Conservation (phyloP, 2,888 invertebrate species). For the Molorchus minor region DNA sequence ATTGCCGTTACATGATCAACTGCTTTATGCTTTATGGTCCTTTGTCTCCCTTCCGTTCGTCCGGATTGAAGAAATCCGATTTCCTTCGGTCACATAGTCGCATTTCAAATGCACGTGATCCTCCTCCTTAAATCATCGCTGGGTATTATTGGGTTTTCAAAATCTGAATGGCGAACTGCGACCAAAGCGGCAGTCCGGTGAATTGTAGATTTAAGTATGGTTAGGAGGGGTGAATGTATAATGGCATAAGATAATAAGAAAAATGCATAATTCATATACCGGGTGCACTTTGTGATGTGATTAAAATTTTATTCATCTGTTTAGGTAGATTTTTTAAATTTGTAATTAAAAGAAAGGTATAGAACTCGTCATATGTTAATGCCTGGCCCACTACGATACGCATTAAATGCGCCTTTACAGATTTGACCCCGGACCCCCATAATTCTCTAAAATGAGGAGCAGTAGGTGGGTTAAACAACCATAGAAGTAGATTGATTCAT, state of each 20-base stretch:
- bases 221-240: background rate
- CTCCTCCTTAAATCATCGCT: slow-evolving; percentile 39
- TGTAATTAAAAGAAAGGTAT: no score
- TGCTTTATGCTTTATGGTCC: slow-evolving; percentile 52
- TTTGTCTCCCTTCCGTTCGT: slow-evolving; percentile 42
- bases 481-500: no score
- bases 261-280: background rate
- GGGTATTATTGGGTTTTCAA: slow-evolving; percentile 33
- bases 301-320: no score
- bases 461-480: no score
- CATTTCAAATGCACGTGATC: slow-evolving; percentile 49
- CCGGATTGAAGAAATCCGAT: slow-evolving; percentile 42
- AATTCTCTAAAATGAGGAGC: no score
- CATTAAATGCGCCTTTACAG: no score
- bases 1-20: slow-evolving; percentile 52
- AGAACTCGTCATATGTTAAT: no score
- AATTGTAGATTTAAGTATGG: no score
- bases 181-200: background rate
- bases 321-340: no score
- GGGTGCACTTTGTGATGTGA: no score
- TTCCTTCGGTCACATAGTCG: slow-evolving; percentile 49
- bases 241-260: background rate
- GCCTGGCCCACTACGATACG: no score
- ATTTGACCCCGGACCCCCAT: no score
- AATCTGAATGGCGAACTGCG: slow-evolving; percentile 17